These are phyloP conservation scores for Cladopsammia gracilis DNA, from an alignment of 64 coral and sea anemone species.

Conservation along the genomic window DNA sequence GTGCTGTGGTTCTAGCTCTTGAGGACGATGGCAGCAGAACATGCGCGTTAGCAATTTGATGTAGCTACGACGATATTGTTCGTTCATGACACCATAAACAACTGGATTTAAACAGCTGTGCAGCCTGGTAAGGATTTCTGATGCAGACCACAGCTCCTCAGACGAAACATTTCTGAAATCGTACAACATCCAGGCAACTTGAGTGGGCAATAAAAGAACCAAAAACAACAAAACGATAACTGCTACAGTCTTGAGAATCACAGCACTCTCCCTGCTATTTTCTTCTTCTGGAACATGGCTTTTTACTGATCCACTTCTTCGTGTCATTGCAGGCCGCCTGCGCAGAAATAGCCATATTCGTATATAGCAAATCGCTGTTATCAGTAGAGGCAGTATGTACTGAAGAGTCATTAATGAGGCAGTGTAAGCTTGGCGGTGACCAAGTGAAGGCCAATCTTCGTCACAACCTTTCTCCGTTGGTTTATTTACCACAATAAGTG, in stretches of 20 bases:
- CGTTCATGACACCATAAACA: constrained; percentile 68
- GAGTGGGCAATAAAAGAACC: constrained; percentile 59
- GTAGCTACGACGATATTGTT: constrained; percentile 76
- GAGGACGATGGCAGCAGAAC: constrained; percentile 17
- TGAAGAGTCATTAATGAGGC: constrained; percentile 65
- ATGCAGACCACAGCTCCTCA: neutral
- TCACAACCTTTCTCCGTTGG: constrained; percentile 13
- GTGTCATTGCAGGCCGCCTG: neutral
- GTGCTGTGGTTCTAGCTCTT: neutral
- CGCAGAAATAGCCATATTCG: constrained; percentile 70
- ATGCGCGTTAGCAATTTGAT: constrained; percentile 49
- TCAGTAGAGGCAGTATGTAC: constrained; percentile 68
- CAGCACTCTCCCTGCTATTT: constrained; percentile 61
- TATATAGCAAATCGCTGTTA: constrained; percentile 75
- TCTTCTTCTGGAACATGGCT: constrained; percentile 14
- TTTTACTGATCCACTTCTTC: neutral
- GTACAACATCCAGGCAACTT: constrained; percentile 64
- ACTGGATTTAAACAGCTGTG: constrained; percentile 75
- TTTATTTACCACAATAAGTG: constrained; percentile 71
- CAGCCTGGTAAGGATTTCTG: constrained; percentile 33
- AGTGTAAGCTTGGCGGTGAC: constrained; percentile 71
- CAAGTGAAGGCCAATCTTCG: constrained; percentile 64
- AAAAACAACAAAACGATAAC: constrained; percentile 73
- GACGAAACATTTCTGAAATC: constrained; percentile 50
- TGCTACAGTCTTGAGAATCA: constrained; percentile 76